phyloP scores from a whole-genome alignment of 2,888 invertebrate genomes.

The Scaptomyza flava region DNA sequence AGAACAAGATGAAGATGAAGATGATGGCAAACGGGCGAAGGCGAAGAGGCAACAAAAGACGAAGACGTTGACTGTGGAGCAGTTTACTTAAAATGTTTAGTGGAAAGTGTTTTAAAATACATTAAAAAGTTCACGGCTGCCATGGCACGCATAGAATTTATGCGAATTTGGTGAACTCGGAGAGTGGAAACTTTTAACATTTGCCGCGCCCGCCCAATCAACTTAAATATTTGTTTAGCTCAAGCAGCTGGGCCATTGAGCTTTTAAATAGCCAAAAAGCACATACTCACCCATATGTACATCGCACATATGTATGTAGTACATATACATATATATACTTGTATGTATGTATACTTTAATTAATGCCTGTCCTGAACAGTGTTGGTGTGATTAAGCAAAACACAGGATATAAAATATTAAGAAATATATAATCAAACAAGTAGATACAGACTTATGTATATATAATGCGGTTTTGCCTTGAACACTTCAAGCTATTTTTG shows the following conservation, averaged over 20 bases:
- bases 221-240: conserved; percentile 77
- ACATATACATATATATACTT: too few species aligned
- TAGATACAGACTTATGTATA: conserved; percentile 4
- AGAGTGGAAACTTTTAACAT: conserved; percentile 77
- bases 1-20: conserved; percentile 20
- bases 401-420: conserved; percentile 16
- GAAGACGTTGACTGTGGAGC: conserved; percentile 41
- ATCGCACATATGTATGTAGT: not conserved
- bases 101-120: conserved; percentile 81
- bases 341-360: conserved; percentile 27
- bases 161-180: conserved; percentile 78
- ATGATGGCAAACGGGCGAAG: too few species aligned
- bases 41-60: not conserved
- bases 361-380: conserved; percentile 30
- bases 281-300: not conserved
- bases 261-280: conserved; percentile 40
- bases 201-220: conserved; percentile 70
- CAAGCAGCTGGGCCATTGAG: conserved; percentile 56
- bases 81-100: conserved; percentile 80
- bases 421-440: conserved; percentile 15
- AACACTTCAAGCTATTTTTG: conserved; percentile 46
- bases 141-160: conserved; percentile 79
- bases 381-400: not conserved
- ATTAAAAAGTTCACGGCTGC: conserved; percentile 80
- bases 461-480: conserved; percentile 27